Conservation (phyloP, 2,797 vertebrate genomes). For the Acridotheres tristis region DNA sequence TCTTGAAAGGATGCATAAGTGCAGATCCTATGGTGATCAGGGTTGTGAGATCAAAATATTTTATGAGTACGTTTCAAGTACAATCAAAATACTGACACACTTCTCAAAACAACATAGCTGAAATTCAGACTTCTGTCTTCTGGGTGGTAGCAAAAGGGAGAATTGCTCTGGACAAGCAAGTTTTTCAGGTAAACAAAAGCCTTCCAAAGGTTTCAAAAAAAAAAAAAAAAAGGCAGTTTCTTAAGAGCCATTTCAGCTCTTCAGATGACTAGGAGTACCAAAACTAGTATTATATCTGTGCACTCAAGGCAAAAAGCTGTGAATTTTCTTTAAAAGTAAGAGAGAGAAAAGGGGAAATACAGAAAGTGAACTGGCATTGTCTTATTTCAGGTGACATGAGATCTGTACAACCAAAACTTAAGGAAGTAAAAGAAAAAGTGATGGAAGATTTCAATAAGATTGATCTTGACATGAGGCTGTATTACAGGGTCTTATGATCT, state of each 20-base stretch:
- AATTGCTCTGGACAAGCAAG: background rate
- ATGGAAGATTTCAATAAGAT: background rate
- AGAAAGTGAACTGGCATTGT: background rate
- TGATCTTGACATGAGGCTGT: background rate
- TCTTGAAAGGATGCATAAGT: background rate
- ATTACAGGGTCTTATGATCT: background rate
- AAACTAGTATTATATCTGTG: background rate
- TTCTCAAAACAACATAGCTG: background rate
- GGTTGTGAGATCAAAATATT: background rate
- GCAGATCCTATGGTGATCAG: background rate
- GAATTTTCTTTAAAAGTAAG: background rate
- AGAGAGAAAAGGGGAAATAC: background rate
- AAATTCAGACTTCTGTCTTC: background rate
- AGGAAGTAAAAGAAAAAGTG: background rate
- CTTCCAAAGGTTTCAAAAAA: background rate
- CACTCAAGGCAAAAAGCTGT: background rate
- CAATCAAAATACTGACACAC: background rate
- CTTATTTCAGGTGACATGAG: background rate
- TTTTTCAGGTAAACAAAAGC: background rate
- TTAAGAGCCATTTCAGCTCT: background rate
- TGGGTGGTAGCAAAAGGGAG: background rate
- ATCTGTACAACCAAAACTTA: background rate
- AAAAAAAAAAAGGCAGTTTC: background rate
- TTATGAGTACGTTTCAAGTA: background rate
- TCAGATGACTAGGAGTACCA: background rate